These are phyloP conservation scores for Leucoraja ocellata DNA, from an alignment of 2,797 vertebrate genomes.

Conservation along the genomic window DNA sequence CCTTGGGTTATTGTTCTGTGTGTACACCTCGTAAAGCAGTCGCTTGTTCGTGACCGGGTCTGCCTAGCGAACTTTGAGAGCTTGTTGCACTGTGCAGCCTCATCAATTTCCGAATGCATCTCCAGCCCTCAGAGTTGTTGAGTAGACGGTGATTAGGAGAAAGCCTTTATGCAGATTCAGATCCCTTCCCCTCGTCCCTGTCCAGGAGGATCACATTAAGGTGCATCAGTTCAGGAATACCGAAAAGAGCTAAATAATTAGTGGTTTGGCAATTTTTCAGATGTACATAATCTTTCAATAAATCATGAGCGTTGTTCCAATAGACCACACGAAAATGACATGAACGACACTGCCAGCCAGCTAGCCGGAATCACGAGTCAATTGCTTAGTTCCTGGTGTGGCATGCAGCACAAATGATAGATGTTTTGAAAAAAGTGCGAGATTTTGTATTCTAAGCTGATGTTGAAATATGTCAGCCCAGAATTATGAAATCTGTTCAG, in stretches of 20 bases:
- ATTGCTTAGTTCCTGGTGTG: neutral
- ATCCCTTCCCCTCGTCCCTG: neutral
- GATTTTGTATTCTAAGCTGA: neutral
- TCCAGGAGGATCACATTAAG: neutral
- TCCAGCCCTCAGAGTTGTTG: too few species aligned
- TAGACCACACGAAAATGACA: neutral
- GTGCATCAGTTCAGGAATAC: neutral
- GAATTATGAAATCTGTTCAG: too few species aligned
- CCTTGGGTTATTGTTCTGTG: neutral
- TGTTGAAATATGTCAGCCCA: too few species aligned
- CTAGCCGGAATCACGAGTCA: neutral
- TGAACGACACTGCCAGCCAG: neutral
- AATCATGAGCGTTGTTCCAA: neutral
- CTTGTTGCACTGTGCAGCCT: neutral
- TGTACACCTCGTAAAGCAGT: neutral
- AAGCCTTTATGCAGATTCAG: neutral
- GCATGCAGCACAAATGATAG: neutral
- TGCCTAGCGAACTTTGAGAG: too few species aligned
- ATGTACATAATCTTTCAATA: neutral
- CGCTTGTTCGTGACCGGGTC: neutral
- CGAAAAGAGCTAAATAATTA: neutral
- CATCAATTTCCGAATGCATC: neutral
- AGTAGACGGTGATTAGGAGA: neutral
- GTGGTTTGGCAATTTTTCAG: neutral
- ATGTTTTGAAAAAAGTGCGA: neutral